Percentiles rank a stretch among this genome's conserved stretches.
phyloP scores from a whole-genome alignment of 37 sponge, comb jelly and placozoan genomes.

The Tethya wilhelma region DNA sequence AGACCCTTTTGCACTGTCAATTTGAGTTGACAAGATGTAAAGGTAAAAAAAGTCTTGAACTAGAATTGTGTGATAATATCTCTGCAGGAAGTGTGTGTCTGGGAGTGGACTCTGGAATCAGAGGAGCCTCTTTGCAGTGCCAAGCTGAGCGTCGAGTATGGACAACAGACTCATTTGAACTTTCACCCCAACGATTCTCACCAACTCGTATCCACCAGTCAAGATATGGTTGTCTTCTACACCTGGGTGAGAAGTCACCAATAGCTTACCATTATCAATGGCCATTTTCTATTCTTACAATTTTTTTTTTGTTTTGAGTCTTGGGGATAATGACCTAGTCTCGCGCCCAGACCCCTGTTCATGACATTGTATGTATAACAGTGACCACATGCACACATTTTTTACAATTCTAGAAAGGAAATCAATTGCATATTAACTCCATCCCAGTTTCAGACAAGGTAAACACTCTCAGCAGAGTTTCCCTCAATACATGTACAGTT shows the following conservation, averaged over 20 bases:
- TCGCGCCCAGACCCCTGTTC: too few species aligned
- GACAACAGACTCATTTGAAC: conserved; percentile 56
- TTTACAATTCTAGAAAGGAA: conserved; percentile 9
- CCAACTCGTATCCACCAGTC: conserved; percentile 78
- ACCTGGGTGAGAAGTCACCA: conserved; percentile 70
- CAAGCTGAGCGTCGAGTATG: conserved; percentile 36
- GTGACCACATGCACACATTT: background rate
- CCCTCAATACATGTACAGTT: background rate
- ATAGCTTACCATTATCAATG: too few species aligned
- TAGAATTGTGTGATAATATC: background rate
- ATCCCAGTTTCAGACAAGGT: conserved; percentile 48
- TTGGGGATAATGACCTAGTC: too few species aligned
- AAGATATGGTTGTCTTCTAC: conserved; percentile 88
- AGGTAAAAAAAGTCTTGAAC: background rate
- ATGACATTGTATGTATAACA: too few species aligned
- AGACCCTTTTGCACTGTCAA: background rate
- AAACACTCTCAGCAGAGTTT: background rate
- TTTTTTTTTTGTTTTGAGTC: too few species aligned
- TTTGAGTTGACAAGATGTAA: background rate
- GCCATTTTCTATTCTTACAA: too few species aligned
- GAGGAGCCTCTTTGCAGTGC: conserved; percentile 61
- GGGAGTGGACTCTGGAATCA: conserved; percentile 89
- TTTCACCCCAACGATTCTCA: conserved; percentile 70
- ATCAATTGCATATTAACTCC: conserved; percentile 6
- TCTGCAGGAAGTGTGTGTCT: conserved; percentile 71